Conservation (phyloP, 2,888 invertebrate genomes). For the Anarsia innoxiella region DNA sequence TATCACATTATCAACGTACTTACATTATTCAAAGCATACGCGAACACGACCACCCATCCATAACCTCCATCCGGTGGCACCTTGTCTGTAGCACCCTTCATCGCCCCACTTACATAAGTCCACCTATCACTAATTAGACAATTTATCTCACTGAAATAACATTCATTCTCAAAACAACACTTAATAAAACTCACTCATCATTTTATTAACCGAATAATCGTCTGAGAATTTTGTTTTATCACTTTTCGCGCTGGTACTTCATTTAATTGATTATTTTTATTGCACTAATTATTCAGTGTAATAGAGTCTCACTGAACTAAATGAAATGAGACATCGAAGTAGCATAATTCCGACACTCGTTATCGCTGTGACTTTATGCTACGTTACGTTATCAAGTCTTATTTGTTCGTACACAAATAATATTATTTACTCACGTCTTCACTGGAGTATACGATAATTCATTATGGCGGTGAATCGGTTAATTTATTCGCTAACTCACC, state of each 20-base stretch:
- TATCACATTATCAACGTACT: no score
- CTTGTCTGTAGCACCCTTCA: slow-evolving; percentile 44
- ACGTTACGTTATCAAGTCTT: slow-evolving; percentile 40
- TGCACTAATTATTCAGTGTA: no score
- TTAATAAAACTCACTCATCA: background rate
- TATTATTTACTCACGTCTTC: slow-evolving; percentile 10
- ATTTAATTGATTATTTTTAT: no score
- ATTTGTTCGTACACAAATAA: slow-evolving; percentile 10
- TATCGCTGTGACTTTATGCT: slow-evolving; percentile 50
- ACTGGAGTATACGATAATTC: slow-evolving; percentile 6
- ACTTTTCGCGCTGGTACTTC: slow-evolving; percentile 20
- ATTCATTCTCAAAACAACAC: background rate
- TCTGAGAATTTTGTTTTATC: no score
- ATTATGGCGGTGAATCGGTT: slow-evolving; percentile 1
- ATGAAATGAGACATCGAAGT: slow-evolving; percentile 21
- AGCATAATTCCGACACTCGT: slow-evolving; percentile 30
- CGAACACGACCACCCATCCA: slow-evolving; percentile 78
- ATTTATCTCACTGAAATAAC: slow-evolving; percentile 2
- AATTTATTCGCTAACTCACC: slow-evolving; percentile 4
- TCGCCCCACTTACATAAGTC: slow-evolving; percentile 26
- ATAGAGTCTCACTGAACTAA: no score
- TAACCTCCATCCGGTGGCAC: slow-evolving; percentile 80
- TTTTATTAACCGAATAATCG: no score
- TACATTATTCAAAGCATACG: slow-evolving; percentile 77
- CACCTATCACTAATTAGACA: slow-evolving; percentile 13